These are phyloP conservation scores for Pipistrellus nathusii DNA, from an alignment of 2,797 vertebrate genomes.

Conservation along the genomic window DNA sequence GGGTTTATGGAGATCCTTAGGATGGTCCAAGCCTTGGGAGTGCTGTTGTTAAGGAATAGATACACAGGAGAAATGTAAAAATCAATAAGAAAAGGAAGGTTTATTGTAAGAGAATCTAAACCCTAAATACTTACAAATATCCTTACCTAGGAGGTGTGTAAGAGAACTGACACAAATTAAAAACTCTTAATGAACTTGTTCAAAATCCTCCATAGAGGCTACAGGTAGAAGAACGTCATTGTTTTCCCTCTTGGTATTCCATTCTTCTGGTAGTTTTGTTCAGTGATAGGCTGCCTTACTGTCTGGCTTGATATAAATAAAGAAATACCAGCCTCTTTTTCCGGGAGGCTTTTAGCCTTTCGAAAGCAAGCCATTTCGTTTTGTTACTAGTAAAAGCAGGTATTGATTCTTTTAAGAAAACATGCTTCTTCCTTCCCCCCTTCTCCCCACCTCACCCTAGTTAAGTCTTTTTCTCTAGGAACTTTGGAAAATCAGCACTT, in stretches of 20 bases:
- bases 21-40: not conserved
- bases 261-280: not conserved
- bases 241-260: not conserved
- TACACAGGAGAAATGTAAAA: not conserved
- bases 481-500: not conserved
- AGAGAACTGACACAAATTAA: not conserved
- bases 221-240: not conserved
- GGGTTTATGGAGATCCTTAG: not conserved
- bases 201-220: not conserved
- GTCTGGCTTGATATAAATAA: constrained; percentile 9
- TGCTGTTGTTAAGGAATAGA: not conserved
- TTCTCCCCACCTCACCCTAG: not conserved
- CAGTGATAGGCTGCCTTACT: not conserved
- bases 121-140: not conserved
- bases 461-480: constrained; percentile 47
- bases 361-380: constrained; percentile 22
- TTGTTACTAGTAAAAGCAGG: not conserved
- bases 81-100: not conserved
- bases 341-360: not conserved
- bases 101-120: not conserved
- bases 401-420: constrained; percentile 56
- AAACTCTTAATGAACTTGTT: not conserved
- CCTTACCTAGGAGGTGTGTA: not conserved
- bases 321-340: not conserved
- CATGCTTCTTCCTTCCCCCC: rapidly evolving